Evolutionary conservation across 2,888 invertebrate species (phyloP), one percentile per base, ranked within the genome.

Genomic region (Cotesia congregata): DNA sequence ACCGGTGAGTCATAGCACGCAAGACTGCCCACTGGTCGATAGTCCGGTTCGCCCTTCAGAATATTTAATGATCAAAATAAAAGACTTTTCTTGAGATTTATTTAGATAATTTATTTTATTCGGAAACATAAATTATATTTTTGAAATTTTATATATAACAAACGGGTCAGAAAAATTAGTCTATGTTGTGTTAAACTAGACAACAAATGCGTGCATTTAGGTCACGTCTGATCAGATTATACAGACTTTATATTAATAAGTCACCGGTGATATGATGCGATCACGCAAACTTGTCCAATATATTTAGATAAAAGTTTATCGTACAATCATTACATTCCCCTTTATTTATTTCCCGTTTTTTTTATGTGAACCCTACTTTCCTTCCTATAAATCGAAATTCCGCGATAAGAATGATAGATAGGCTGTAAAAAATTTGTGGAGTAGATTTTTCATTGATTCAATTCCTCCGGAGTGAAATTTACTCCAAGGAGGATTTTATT

Each of bases 211-310:
- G 17, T 7, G 17, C 38, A 71, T 76, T 38, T 41, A 41, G 72
- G 76, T 73, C 71, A 74, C 50, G 68, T 77, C 60, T 68, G 70
- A 76, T 78, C 70, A 12, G 64, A 75, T 74, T 74, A 60, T 72
- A 39, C 67, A 17, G 9, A 64, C 69, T 67, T 69, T 76, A 77
- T 77, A 77, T 78, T 76, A 76, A 81, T 80, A 78, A 81, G 78
- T 79, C 75, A 75, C 68, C 73, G 38, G 50, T 50, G 50, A 50
- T 62, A 72, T 69, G 72, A 77, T 72, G 75, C 59, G 59, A 76
- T 76, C 79, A 80, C 73, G 80, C 79, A 30, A 79, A 65, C 60
- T 73, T 38, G 30, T 67, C 70, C 64, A 30, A 30, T 30, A 30
- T 30, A 30, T 30, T 30, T 30, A 30, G 30, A 30, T 30, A 30